Evolutionary conservation across 2,888 invertebrate species (phyloP), one percentile per base, ranked within the genome.

Genomic region (Coecobrya sp.): DNA sequence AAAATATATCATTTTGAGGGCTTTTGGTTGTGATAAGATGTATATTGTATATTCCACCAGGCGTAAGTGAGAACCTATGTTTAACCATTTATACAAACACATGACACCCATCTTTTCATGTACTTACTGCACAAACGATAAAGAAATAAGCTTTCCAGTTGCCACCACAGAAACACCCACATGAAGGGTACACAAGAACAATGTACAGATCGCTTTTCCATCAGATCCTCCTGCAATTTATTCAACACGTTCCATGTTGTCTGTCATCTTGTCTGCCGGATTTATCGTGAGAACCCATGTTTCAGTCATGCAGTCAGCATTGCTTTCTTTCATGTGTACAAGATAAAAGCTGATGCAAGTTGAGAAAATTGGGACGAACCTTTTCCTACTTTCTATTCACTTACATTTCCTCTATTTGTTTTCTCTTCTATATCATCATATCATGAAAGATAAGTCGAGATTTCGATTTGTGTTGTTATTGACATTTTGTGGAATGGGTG

Each of bases 251-350:
- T 76, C 49, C 11, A 45, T 76, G 45, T 76, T 76, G 27, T 76
- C 76, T 76, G 49, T 76, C 76, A 76, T 73, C 73, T 73, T 73
- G 73, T 55, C 59, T 81, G 22, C 25, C n/a, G 49, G 49, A 76
- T 81, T 73, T 81, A 81, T 81, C 81, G 81, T 81, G 81, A n/a
- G 59, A 81, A 81, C 25, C n/a, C 81, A 27, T 30, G 16, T 30
- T 81, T 81, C 73, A 73, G n/a, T 73, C 59, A 16, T 81, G 59
- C 55, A 16, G 81, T 81, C 81, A 81, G 76, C 76, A 76, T 25
- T 49, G 19, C 11, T 76, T 76, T n/a, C 30, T 81, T 81, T 25
- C 79, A 10, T 27, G 30, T 19, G 19, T 52, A 11, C 19, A 25
- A 62, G n/a, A 36, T 2, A 62, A 22, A 62, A 22, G 59, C 19